A percentile compares a stretch with the other conserved stretches of the same genome.
phyloP scores from a whole-genome alignment of 1,140 invertebrate species.

The Subanguina moxae region DNA sequence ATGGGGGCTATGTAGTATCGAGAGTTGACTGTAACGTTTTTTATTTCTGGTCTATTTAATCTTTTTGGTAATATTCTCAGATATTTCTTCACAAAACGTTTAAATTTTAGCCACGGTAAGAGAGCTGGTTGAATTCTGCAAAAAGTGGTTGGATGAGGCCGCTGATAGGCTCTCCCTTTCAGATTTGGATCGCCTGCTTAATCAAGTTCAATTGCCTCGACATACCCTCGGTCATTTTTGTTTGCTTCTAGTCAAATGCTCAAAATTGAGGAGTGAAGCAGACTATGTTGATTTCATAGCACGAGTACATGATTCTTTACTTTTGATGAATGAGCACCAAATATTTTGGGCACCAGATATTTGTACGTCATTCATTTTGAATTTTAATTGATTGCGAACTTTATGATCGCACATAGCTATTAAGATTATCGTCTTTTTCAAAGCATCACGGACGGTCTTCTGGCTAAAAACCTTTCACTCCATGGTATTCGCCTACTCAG shows the following conservation, averaged over 20 bases:
- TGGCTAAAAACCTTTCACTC: slow-evolving; percentile 15
- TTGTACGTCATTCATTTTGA: slow-evolving; percentile 24
- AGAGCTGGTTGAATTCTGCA: slow-evolving; percentile 28
- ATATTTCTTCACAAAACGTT: neutral
- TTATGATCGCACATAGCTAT: neutral
- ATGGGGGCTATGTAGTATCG: too few species aligned
- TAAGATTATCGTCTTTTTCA: slow-evolving; percentile 29
- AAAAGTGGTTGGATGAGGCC: slow-evolving; percentile 28
- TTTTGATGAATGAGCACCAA: slow-evolving; percentile 21
- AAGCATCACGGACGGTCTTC: slow-evolving; percentile 13
- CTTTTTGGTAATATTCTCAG: too few species aligned
- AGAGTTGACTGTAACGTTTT: neutral
- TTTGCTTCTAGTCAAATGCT: slow-evolving; percentile 17
- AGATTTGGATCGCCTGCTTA: slow-evolving; percentile 24
- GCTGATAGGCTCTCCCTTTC: slow-evolving; percentile 16
- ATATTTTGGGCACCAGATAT: slow-evolving; percentile 30
- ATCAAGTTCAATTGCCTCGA: neutral
- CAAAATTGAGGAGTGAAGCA: slow-evolving; percentile 19
- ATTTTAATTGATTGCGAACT: slow-evolving; percentile 9
- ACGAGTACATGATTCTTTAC: slow-evolving; percentile 10
- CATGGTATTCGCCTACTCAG: slow-evolving; percentile 21
- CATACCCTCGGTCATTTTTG: slow-evolving; percentile 29
- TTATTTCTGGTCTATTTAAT: neutral
- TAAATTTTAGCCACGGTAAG: slow-evolving; percentile 23
- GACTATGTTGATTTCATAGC: slow-evolving; percentile 24